Percentiles rank a stretch among this genome's conserved stretches.
Evolutionary conservation across 2,888 invertebrate species (phyloP).

Genomic region (Erebia ligea): DNA sequence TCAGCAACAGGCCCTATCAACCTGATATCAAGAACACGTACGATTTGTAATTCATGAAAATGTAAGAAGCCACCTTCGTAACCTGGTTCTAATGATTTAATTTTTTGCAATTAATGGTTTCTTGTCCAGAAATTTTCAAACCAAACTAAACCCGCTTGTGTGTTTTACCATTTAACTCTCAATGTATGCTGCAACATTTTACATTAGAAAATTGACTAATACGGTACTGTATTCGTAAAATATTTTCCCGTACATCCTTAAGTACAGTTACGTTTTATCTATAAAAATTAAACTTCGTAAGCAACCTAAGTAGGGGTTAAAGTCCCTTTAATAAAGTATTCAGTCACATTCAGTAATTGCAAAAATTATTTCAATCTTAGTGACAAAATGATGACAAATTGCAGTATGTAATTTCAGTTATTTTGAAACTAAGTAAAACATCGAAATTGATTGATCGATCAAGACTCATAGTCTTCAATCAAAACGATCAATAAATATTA

Average conservation of each 20-base stretch:
- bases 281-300: background rate
- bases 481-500: background rate
- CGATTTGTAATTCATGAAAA: too few species aligned
- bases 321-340: background rate
- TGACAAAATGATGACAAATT: background rate
- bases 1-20: too few species aligned
- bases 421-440: background rate
- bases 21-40: too few species aligned
- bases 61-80: too few species aligned
- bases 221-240: background rate
- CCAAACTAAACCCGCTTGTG: too few species aligned
- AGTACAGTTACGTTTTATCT: background rate
- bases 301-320: too few species aligned
- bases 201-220: background rate
- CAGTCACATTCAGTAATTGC: background rate
- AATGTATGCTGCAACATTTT: background rate
- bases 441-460: background rate
- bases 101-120: too few species aligned
- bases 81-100: too few species aligned
- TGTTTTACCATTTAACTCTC: slow-evolving; percentile 5
- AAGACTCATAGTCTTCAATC: too few species aligned
- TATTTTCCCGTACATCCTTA: background rate
- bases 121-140: too few species aligned
- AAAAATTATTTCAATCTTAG: background rate
- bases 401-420: background rate